Evolutionary conservation across 2,888 invertebrate genomes (phyloP).

Genomic region (Clostera curtula): DNA sequence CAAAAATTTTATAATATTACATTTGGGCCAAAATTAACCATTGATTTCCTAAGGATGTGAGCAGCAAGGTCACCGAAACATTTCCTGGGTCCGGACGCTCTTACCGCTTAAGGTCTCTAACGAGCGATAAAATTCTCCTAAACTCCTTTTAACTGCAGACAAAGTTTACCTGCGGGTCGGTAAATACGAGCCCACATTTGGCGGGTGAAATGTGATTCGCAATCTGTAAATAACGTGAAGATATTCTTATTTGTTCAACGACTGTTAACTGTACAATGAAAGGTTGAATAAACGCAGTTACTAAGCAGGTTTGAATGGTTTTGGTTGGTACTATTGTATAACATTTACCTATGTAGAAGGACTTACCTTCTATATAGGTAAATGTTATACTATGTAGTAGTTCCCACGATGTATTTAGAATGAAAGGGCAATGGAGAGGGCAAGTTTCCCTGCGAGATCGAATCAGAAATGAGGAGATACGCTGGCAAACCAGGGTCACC

Average conservation of each 20-base stretch:
- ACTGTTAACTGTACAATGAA: conserved; percentile 29
- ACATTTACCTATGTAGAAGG: no score
- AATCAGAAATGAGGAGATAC: no score
- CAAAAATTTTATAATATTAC: conserved; percentile 10
- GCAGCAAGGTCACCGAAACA: conserved; percentile 21
- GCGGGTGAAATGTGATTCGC: conserved; percentile 57
- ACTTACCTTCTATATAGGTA: no score
- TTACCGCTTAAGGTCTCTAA: conserved; percentile 60
- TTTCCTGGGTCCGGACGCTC: conserved; percentile 30
- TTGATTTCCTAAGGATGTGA: conserved; percentile 33
- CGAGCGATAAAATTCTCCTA: conserved; percentile 64
- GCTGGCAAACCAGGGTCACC: no score
- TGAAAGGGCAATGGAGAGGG: no score
- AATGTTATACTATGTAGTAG: no score
- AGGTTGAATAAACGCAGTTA: conserved; percentile 16
- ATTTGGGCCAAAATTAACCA: conserved; percentile 24
- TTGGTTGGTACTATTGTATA: no score
- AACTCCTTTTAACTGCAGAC: conserved; percentile 64
- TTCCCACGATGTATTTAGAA: no score
- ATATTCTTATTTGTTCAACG: conserved; percentile 35
- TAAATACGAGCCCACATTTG: conserved; percentile 66
- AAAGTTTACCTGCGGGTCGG: conserved; percentile 68
- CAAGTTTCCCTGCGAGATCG: no score
- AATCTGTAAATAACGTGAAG: conserved; percentile 51
- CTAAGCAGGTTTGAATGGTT: no score